Percentiles rank a stretch among this genome's conserved stretches.
Conservation (phyloP, 2,797 vertebrate species). For the Microhierax caerulescens region DNA sequence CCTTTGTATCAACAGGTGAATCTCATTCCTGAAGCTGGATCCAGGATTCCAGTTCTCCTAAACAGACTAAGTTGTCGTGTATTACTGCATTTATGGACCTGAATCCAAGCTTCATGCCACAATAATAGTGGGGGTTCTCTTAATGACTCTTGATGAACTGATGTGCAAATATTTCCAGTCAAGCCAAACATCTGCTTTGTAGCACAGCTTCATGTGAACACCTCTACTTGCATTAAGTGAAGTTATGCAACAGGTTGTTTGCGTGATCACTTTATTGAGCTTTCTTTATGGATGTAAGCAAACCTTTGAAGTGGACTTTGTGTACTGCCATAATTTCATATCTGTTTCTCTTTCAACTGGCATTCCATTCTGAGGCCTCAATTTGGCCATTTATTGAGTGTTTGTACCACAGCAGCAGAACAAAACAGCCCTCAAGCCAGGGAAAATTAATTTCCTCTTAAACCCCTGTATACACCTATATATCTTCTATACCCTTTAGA, state of each 20-base stretch:
- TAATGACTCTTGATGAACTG: background rate
- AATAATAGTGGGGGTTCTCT: background rate
- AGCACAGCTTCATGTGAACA: background rate
- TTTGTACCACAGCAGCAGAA: background rate
- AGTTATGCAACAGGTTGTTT: background rate
- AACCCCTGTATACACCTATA: background rate
- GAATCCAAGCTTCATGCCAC: background rate
- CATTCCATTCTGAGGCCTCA: background rate
- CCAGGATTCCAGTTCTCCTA: background rate
- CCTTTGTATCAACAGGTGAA: background rate
- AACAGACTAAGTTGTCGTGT: background rate
- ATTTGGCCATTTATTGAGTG: background rate
- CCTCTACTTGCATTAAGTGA: background rate
- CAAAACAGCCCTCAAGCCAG: background rate
- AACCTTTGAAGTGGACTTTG: background rate
- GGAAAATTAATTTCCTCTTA: background rate
- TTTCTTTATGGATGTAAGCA: background rate
- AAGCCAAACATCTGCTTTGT: background rate
- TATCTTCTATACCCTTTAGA: background rate
- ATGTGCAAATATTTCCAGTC: background rate
- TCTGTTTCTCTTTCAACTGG: background rate
- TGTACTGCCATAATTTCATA: background rate
- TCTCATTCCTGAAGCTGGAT: background rate
- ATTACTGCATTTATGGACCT: background rate
- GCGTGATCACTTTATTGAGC: background rate